These are phyloP conservation scores for Aelia acuminata DNA, from an alignment of 2,888 invertebrate genomes.

Conservation along the genomic window DNA sequence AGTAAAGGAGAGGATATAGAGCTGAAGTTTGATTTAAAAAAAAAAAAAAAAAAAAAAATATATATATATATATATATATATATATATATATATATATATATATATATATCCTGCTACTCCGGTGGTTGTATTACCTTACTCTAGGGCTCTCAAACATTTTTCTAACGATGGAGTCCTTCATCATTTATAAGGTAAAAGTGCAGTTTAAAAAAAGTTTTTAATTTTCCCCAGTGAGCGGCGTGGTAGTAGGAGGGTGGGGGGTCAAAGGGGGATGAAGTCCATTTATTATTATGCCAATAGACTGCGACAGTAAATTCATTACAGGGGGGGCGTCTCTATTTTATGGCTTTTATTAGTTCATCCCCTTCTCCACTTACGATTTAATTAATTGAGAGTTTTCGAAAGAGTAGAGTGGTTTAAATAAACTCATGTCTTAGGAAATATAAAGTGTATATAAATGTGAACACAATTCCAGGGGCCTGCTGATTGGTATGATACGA, in stretches of 20 bases:
- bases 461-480: background rate
- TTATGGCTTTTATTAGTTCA: slow-evolving; percentile 22
- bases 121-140: background rate
- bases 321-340: background rate
- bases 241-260: too few relatives aligned
- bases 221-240: background rate
- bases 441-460: too few relatives aligned
- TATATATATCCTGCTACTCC: background rate
- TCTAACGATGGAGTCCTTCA: background rate
- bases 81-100: too few relatives aligned
- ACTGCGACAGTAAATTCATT: background rate
- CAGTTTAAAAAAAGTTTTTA: slow-evolving; percentile 25
- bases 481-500: background rate
- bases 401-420: background rate
- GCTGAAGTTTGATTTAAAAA: too few relatives aligned
- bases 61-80: too few relatives aligned
- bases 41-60: too few relatives aligned
- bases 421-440: background rate
- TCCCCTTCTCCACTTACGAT: background rate
- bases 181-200: slow-evolving; percentile 19
- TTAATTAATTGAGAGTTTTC: background rate
- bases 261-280: background rate
- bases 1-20: too few relatives aligned
- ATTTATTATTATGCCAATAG: slow-evolving; percentile 19
- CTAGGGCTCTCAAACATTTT: background rate